Percentiles rank a stretch among this genome's conserved stretches.
phyloP scores from a whole-genome alignment of 1,140 invertebrate species.

The Diprion similis region DNA sequence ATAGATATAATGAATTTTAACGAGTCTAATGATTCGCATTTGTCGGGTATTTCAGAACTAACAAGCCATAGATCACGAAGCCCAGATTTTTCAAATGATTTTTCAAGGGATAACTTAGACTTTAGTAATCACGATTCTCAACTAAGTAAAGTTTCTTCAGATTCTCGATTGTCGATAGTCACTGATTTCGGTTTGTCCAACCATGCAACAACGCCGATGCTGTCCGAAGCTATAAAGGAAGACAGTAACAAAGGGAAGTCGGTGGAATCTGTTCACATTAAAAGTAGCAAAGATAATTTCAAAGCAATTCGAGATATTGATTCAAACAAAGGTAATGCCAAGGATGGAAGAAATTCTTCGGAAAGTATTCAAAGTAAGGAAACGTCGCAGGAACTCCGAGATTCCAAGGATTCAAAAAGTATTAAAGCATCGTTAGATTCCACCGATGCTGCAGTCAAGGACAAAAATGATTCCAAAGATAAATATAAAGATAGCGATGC shows the following conservation, averaged over 20 bases:
- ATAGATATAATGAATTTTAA: slow-evolving; percentile 61
- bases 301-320: slow-evolving; percentile 42
- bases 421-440: slow-evolving; percentile 44
- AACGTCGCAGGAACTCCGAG: slow-evolving; percentile 51
- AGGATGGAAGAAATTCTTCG: slow-evolving; percentile 58
- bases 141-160: slow-evolving; percentile 67
- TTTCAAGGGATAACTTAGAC: slow-evolving; percentile 55
- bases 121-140: slow-evolving; percentile 64
- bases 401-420: slow-evolving; percentile 38
- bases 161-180: slow-evolving; percentile 64
- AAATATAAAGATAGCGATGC: slow-evolving; percentile 49
- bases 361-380: slow-evolving; percentile 48
- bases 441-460: slow-evolving; percentile 44
- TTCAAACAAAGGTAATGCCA: slow-evolving; percentile 39
- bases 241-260: slow-evolving; percentile 54
- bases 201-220: slow-evolving; percentile 47
- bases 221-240: slow-evolving; percentile 50
- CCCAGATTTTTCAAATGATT: slow-evolving; percentile 51
- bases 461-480: slow-evolving; percentile 43
- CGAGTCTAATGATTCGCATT: slow-evolving; percentile 64
- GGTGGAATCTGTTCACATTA: slow-evolving; percentile 34
- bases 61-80: slow-evolving; percentile 61
- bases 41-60: slow-evolving; percentile 68
- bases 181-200: slow-evolving; percentile 60
- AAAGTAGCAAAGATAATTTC: slow-evolving; percentile 47